Evolutionary conservation across 2,888 invertebrate genomes (phyloP).

Genomic region (Cephus sareptanus): DNA sequence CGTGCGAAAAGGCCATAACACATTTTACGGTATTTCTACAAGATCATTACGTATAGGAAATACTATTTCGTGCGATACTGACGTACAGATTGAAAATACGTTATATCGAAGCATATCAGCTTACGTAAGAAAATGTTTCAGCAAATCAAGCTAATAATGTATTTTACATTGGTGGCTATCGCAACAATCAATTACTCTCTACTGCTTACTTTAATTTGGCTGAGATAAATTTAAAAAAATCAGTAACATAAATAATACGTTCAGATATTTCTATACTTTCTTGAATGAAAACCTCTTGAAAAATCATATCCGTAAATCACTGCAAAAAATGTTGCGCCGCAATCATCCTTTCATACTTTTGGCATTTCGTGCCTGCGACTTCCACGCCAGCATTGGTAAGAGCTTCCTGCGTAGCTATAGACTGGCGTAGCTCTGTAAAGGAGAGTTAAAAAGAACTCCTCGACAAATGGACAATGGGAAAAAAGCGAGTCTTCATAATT

Average conservation of each 20-base stretch:
- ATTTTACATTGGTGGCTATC: neutral
- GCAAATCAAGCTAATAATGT: neutral
- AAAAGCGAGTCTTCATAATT: constrained; percentile 35
- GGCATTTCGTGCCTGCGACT: neutral
- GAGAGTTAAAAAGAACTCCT: neutral
- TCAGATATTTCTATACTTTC: neutral
- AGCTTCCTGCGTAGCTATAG: neutral
- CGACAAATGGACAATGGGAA: neutral
- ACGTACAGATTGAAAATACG: neutral
- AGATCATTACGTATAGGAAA: neutral
- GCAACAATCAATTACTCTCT: neutral
- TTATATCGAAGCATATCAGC: neutral
- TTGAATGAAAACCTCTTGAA: neutral
- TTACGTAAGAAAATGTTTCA: no score
- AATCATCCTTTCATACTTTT: neutral
- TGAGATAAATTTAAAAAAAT: neutral
- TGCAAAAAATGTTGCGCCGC: neutral
- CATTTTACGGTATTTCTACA: neutral
- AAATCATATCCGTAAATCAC: neutral
- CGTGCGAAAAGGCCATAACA: neutral
- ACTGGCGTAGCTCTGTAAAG: neutral
- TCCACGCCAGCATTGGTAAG: neutral
- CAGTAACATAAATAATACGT: neutral
- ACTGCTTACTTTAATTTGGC: neutral
- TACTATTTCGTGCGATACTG: neutral